Evolutionary conservation across 2,888 invertebrate genomes (phyloP).

Genomic region (Drosophila quinaria): DNA sequence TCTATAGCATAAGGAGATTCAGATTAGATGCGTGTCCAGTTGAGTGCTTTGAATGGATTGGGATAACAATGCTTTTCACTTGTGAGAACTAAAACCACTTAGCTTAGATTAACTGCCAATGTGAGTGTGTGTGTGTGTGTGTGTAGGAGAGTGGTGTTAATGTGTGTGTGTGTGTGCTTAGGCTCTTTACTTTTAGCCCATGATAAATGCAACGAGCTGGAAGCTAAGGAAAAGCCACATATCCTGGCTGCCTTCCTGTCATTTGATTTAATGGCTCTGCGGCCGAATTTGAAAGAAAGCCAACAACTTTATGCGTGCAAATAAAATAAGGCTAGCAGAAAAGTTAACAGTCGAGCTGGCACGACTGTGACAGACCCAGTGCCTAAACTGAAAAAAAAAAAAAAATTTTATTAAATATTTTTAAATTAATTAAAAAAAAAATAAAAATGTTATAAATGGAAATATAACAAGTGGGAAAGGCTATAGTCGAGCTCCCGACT

Average conservation of each 20-base stretch:
- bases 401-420: no score
- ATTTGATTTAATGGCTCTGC: conserved; percentile 68
- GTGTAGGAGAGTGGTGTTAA: not conserved
- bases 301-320: conserved; percentile 66
- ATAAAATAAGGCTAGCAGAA: conserved; percentile 17
- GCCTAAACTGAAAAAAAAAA: no score
- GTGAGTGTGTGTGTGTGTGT: conserved; percentile 13
- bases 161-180: conserved; percentile 20
- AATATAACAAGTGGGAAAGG: no score
- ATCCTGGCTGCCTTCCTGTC: conserved; percentile 56
- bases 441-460: no score
- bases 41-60: conserved; percentile 56
- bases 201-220: conserved; percentile 71
- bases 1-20: conserved; percentile 15
- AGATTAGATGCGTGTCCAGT: conserved; percentile 41
- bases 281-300: conserved; percentile 29
- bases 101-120: conserved; percentile 67
- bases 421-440: no score
- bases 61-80: conserved; percentile 62
- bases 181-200: conserved; percentile 30
- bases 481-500: no score
- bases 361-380: not conserved
- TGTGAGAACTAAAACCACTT: conserved; percentile 64
- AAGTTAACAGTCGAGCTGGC: not conserved
- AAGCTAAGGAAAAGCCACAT: conserved; percentile 43